Base-by-base conservation (phyloP, 2,888 invertebrate species). In the Mythimna pallens region DNA sequence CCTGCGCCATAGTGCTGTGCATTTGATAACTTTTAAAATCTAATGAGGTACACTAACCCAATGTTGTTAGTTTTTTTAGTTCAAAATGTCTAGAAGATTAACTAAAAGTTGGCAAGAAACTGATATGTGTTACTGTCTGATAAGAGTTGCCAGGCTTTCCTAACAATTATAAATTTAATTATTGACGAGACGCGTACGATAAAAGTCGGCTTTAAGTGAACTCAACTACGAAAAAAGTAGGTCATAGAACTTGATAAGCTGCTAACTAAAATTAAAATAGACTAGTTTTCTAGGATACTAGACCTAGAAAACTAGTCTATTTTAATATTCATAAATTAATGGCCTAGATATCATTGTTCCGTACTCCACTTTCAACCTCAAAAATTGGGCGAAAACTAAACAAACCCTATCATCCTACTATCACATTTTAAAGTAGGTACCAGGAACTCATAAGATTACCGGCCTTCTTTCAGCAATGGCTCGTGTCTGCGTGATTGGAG, bases 401-500 rank as follows among this genome's bases (percentile, higher is more conserved):
- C 50, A 52, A 52, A 52, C n/a, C 2, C 43, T 43, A 43, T 14
- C 22, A 9, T 65, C 17, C 4, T 14, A 8, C 12, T 72, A n/a
- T 25, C 4, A 25, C 17, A 34, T 22, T 52, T 43, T 22, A 8
- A 25, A 4, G 12, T n/a, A n/a, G 20, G 40, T 61, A 78, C 76
- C 30, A 76, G 76, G 72, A 54, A 20, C 25, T 52, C 58, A 81
- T 80, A 62, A 17, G 34, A 5, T 20, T 25, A n/a, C 12, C 25
- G 65, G 7, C 63, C 4, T 50, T 73, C 20, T 75, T 34, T 87
- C 88, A 91, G 91, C 69, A 62, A 95, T 95, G 95, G 84, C 90
- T 66, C 93, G 95, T 40, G 95, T 93, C 36, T 96, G 96, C 85
- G 97, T 99, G 57, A 97, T 99, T 87, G 99, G 99, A 17, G 99